phyloP scores from a whole-genome alignment of 1,140 invertebrate species.

The Mycetomoellerius zeteki region DNA sequence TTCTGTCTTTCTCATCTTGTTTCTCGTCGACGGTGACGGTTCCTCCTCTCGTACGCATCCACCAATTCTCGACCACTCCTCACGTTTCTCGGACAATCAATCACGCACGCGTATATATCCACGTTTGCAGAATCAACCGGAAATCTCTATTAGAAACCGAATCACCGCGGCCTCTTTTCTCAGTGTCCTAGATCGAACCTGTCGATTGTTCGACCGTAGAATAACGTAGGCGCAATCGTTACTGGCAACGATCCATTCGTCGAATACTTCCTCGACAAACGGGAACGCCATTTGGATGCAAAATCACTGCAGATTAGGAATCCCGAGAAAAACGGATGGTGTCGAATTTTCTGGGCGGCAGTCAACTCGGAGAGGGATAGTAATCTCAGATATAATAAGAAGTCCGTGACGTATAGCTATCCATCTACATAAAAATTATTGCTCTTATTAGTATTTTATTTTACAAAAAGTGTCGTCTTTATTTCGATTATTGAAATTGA shows the following conservation, averaged over 20 bases:
- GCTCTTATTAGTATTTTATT: not conserved
- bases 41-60: not conserved
- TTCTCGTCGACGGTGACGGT: constrained; percentile 1
- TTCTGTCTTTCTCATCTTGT: constrained; percentile 25
- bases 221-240: constrained; percentile 19
- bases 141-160: constrained; percentile 75
- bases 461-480: not conserved
- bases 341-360: constrained; percentile 27
- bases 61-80: constrained; percentile 16
- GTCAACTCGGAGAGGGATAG: not conserved
- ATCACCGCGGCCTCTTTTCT: constrained; percentile 20
- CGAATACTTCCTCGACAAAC: not conserved
- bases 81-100: constrained; percentile 67
- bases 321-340: constrained; percentile 27
- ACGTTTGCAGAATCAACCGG: constrained; percentile 74
- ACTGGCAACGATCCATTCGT: constrained; percentile 26
- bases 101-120: constrained; percentile 68
- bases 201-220: constrained; percentile 27
- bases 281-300: constrained; percentile 33
- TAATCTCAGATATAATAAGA: not conserved
- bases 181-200: constrained; percentile 11
- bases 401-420: not conserved
- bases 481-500: not conserved
- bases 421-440: constrained; percentile 18
- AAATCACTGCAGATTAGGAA: constrained; percentile 44